Evolutionary conservation across 2,797 vertebrate genomes (phyloP), one percentile per base, ranked within the genome.

Genomic region (Onychomys leucogaster): DNA sequence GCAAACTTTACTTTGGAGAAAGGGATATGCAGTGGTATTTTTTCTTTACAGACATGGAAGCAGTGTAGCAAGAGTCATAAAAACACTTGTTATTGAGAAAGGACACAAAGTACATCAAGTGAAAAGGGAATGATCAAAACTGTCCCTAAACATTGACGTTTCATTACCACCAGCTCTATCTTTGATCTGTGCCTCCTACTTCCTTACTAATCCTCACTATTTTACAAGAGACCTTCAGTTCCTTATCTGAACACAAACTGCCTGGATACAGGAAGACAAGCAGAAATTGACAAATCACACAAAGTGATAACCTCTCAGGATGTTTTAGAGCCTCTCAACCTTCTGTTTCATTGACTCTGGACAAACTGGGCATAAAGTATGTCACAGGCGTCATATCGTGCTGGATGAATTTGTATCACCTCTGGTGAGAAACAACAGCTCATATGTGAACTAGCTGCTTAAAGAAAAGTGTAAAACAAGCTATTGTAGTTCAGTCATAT

Each of bases 331-430:
- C 57, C 93, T 82, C 43, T 95, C 65, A 94, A 52, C 92, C 67
- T 97, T 96, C 88, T 75, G 46, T 95, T 97, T 92, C 90, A 97
- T 92, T 96, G 95, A 90, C 88, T 61, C 57, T 41, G 91, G 73
- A 90, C 77, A 97, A 96, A 59, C 41, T 71, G 85, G 43, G 76
- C 67, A 89, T 97, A 92, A 97, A 96, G 71, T 73, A 94, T 57
- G 25, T 61, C 71, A 43, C 6, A 90, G 55, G 29, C 93, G 63
- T 52, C 91, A 71, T 52, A 41, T 69, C 52, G 81, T 77, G 23
- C 55, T 78, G 73, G 82, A 94, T 97, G 84, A 76, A 78, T 90
- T 95, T 94, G 25, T 85, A 82, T 97, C 34, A 83, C 71, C 29
- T 77, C 73, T 77, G 27, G 61, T 96, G 87, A 93, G 76, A 95